Evolutionary conservation across 2,888 invertebrate species (phyloP).

Genomic region (Ennomos fuscantarius): DNA sequence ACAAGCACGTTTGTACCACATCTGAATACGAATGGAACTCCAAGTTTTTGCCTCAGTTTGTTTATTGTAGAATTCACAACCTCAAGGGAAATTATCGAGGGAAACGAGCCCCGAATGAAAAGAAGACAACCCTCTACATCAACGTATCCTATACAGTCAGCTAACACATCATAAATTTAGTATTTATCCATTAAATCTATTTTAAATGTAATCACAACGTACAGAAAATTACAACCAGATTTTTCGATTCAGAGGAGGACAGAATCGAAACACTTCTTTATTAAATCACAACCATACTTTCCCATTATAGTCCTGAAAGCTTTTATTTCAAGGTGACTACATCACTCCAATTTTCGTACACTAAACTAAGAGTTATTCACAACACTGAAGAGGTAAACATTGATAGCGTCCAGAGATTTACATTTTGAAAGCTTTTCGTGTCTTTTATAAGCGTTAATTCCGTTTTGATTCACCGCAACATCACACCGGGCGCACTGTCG

Average conservation of each 20-base stretch:
- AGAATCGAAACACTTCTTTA: conserved; percentile 53
- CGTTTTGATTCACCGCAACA: conserved; percentile 62
- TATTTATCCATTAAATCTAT: conserved; percentile 61
- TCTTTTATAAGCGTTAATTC: conserved; percentile 52
- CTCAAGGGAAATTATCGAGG: conserved; percentile 73
- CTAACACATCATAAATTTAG: conserved; percentile 58
- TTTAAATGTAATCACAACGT: conserved; percentile 77
- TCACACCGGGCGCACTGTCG: conserved; percentile 50
- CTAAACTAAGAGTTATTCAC: conserved; percentile 73
- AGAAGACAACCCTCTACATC: conserved; percentile 60
- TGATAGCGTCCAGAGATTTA: conserved; percentile 65
- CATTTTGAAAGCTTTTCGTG: conserved; percentile 66
- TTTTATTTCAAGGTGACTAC: conserved; percentile 53
- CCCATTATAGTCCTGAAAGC: conserved; percentile 54
- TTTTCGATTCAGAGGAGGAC: conserved; percentile 56
- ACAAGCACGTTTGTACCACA: conserved; percentile 61
- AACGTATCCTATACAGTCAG: conserved; percentile 59
- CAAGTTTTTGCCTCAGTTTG: conserved; percentile 67
- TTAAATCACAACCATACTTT: conserved; percentile 76
- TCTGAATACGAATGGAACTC: conserved; percentile 60
- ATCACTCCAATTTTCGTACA: conserved; percentile 58
- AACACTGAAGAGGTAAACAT: conserved; percentile 84
- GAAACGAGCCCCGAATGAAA: conserved; percentile 57
- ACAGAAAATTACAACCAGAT: conserved; percentile 73
- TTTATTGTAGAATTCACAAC: conserved; percentile 78